phyloP scores from a whole-genome alignment of 2,888 invertebrate species.

The Ormyrus thymus region DNA sequence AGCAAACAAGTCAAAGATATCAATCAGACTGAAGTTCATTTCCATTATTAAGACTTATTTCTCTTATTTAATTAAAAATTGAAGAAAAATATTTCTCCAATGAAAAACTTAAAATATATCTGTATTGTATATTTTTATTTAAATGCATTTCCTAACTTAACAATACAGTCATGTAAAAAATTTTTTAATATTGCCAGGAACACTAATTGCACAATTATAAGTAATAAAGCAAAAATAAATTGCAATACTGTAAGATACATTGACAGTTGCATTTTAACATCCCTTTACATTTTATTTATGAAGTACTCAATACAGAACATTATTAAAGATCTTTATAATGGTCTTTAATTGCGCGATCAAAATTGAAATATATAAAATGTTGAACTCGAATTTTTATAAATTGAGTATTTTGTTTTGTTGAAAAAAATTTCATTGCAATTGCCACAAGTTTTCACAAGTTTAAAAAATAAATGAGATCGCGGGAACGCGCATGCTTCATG shows the following conservation, averaged over 20 bases:
- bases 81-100: no score
- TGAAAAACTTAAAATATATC: background rate
- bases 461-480: constrained; percentile 17
- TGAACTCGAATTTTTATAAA: no score
- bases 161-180: background rate
- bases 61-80: no score
- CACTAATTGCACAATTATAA: constrained; percentile 11
- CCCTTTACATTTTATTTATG: no score
- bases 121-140: background rate
- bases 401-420: no score
- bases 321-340: no score
- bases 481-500: constrained; percentile 40
- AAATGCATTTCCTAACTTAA: background rate
- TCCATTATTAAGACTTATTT: no score
- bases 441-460: constrained; percentile 12
- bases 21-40: background rate
- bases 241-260: background rate
- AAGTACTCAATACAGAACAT: no score
- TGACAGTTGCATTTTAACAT: no score
- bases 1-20: background rate
- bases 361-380: no score
- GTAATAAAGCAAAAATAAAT: background rate
- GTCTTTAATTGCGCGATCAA: no score
- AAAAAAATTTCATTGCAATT: no score
- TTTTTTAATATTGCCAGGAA: constrained; percentile 17